Evolutionary conservation across 2,888 invertebrate genomes (phyloP).

Genomic region (Nasonia oneida): DNA sequence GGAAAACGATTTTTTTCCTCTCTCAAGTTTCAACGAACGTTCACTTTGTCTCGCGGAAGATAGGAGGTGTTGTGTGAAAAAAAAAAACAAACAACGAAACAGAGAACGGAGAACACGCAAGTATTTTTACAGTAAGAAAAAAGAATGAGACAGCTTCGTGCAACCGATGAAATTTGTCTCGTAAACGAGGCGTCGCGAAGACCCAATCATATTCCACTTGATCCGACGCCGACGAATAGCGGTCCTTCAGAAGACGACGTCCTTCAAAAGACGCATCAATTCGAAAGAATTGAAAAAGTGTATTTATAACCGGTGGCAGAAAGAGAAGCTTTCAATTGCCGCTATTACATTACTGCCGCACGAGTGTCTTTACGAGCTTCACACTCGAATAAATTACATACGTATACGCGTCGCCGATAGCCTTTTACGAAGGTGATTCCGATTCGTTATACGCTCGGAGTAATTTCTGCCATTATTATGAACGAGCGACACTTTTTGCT

Average conservation of each 20-base stretch:
- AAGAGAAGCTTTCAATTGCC: conserved; percentile 25
- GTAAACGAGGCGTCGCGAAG: too few relatives aligned
- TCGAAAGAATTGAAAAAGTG: conserved; percentile 1
- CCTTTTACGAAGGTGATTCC: conserved; percentile 37
- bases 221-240: neutral
- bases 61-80: too few relatives aligned
- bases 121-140: neutral
- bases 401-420: neutral
- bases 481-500: conserved; percentile 29
- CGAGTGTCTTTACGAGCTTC: conserved; percentile 37
- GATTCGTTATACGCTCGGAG: conserved; percentile 36
- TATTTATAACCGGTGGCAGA: conserved; percentile 7
- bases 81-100: too few relatives aligned
- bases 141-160: neutral
- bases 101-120: too few relatives aligned
- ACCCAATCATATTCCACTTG: neutral
- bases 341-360: conserved; percentile 15
- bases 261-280: neutral
- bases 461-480: conserved; percentile 4
- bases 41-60: too few relatives aligned
- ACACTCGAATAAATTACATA: conserved; percentile 53
- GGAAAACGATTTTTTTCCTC: too few relatives aligned
- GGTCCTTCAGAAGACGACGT: neutral
- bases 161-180: too few relatives aligned
- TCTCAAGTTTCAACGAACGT: too few relatives aligned